Base-by-base conservation (phyloP, 2,797 vertebrate species). In the Lerista edwardsae region DNA sequence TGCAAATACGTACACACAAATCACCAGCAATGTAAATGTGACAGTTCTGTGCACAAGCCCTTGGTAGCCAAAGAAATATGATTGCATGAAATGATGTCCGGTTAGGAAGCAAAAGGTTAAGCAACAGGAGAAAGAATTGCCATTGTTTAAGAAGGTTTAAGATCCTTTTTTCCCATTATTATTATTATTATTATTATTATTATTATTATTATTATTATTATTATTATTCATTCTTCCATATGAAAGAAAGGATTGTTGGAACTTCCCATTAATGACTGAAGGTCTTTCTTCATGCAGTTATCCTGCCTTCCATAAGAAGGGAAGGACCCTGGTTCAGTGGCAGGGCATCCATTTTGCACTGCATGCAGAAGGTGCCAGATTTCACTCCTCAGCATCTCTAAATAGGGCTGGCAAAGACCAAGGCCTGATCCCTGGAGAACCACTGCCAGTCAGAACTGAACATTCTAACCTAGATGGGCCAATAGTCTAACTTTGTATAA, bases 1-100 rank as follows among this genome's bases (percentile, higher is more conserved):
- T 7, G 29, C 88, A 91, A 89, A 94, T 19, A 41, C 75, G 84
- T 85, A 83, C 84, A 79, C 84, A 88, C 31, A 29, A 55, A 88
- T 72, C 86, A 68, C 87, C 71, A 68, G 83, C 82, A 55, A 79
- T 69, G 47, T 72, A 88, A 83, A 47, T 65, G 31, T 12, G 8
- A 11, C 36, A 57, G 61, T 67, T 62, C 65, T 87, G 79, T 27
- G 61, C 68, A 83, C 4, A 27, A 80, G 62, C 65, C 15, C 15
- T 71, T 3, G 0, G 23, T 73, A 77, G 12, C 51, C 80, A 72
- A 85, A 65, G 5, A 84, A 12, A 87, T 64, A 4, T 71, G 74
- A 80, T 83, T 10, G 4, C 14, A 76, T 82, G 62, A 0, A 44
- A 77, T 77, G 17, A 11, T 1, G 0, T 10, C 5, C 17, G 1